Percentiles rank a stretch among this genome's conserved stretches.
phyloP scores from a whole-genome alignment of 2,113 vertebrate genomes.

The Antechinus stuartii region DNA sequence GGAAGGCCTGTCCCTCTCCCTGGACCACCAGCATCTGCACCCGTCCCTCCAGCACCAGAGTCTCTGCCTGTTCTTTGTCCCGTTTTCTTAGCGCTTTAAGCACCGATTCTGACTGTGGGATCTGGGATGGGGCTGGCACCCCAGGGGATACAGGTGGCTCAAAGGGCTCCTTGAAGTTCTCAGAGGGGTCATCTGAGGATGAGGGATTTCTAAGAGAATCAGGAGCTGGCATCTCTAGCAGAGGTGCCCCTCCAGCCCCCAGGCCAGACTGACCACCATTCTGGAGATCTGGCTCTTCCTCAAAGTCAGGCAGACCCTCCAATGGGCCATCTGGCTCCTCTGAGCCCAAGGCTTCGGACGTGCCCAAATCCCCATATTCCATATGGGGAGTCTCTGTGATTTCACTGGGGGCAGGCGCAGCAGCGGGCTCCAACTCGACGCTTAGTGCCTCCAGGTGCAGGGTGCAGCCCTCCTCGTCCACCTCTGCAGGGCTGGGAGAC shows the following conservation, averaged over 20 bases:
- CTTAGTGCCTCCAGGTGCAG: constrained; percentile 83
- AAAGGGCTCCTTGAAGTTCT: constrained; percentile 49
- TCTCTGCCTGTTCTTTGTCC: constrained; percentile 93
- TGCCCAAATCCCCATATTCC: constrained; percentile 71
- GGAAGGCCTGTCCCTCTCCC: constrained; percentile 83
- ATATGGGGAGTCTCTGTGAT: constrained; percentile 42
- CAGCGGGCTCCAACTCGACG: constrained; percentile 78
- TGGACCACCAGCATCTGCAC: constrained; percentile 95
- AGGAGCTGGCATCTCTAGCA: constrained; percentile 56
- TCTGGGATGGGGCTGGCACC: constrained; percentile 31
- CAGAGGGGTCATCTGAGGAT: constrained; percentile 53
- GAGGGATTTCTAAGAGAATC: background rate
- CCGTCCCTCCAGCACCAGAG: constrained; percentile 92
- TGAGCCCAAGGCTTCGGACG: constrained; percentile 70
- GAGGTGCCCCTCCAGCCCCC: constrained; percentile 54
- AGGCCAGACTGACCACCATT: constrained; percentile 38
- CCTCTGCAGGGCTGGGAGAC: constrained; percentile 52
- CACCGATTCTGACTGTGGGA: constrained; percentile 78
- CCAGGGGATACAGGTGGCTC: constrained; percentile 47
- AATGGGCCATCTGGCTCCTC: constrained; percentile 69
- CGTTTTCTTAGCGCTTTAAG: constrained; percentile 89
- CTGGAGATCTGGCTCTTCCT: constrained; percentile 66
- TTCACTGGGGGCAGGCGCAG: constrained; percentile 59
- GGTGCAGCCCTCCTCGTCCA: constrained; percentile 78
- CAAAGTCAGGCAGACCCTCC: constrained; percentile 75